Conservation (phyloP, 2,113 vertebrate species). For the Alces alces region DNA sequence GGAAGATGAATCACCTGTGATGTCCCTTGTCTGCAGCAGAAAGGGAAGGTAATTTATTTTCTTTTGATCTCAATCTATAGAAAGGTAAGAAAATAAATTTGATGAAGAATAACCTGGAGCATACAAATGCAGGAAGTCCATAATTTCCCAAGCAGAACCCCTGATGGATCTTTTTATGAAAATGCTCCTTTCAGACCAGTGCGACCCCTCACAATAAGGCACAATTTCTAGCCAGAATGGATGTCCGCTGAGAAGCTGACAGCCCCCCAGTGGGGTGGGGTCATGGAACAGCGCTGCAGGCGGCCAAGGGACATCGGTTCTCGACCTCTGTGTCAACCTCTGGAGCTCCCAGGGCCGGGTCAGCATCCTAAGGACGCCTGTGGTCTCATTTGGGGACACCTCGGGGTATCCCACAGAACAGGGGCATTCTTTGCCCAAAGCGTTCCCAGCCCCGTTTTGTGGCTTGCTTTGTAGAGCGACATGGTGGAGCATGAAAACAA, state of each 20-base stretch:
- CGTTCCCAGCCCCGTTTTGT: conserved; percentile 60
- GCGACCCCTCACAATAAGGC: conserved; percentile 52
- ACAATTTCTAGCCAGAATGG: conserved; percentile 62
- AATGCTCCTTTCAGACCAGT: conserved; percentile 18
- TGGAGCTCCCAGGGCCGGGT: conserved; percentile 71
- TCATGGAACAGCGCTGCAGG: conserved; percentile 67
- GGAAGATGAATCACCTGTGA: not conserved
- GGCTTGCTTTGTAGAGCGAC: conserved; percentile 46
- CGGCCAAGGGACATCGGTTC: conserved; percentile 62
- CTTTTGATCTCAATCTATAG: conserved; percentile 7
- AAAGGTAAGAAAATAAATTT: conserved; percentile 40
- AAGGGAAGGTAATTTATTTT: conserved; percentile 28
- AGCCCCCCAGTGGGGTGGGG: conserved; percentile 67
- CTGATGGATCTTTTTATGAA: conserved; percentile 37
- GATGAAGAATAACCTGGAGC: not conserved
- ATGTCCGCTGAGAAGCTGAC: conserved; percentile 63
- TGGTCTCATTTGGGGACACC: conserved; percentile 58
- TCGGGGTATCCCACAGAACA: conserved; percentile 53
- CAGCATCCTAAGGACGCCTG: conserved; percentile 62
- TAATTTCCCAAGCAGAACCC: conserved; percentile 23
- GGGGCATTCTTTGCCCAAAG: conserved; percentile 52
- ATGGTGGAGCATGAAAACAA: conserved; percentile 16
- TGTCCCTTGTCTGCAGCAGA: not conserved
- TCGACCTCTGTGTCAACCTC: conserved; percentile 67
- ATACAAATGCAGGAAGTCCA: not conserved